phyloP scores from a whole-genome alignment of 35 echinoderm and acorn worm species.

The Patiria miniata region DNA sequence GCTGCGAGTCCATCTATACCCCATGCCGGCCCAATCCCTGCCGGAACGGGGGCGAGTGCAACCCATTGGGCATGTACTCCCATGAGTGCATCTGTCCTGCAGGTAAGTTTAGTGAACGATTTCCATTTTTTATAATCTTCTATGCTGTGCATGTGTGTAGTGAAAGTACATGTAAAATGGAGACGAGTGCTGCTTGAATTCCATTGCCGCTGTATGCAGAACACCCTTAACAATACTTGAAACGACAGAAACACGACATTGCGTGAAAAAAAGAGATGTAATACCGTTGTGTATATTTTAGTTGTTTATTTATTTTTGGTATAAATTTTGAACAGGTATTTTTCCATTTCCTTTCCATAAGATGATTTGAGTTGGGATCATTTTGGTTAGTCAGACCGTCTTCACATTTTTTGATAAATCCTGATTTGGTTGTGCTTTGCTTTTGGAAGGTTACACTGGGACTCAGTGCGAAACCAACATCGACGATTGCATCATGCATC shows the following conservation, averaged over 20 bases:
- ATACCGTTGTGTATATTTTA: too few relatives aligned
- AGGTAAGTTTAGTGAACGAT: too few relatives aligned
- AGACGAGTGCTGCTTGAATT: too few relatives aligned
- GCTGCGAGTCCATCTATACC: not conserved
- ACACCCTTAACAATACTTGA: too few relatives aligned
- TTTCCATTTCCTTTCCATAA: not conserved
- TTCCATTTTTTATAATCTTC: too few relatives aligned
- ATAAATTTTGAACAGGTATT: too few relatives aligned
- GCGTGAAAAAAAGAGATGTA: too few relatives aligned
- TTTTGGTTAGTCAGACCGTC: not conserved
- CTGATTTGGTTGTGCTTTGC: not conserved
- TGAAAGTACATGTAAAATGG: too few relatives aligned
- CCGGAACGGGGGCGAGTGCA: conserved; percentile 28
- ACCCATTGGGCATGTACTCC: conserved; percentile 4
- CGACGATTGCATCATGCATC: conserved; percentile 72
- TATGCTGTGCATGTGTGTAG: too few relatives aligned
- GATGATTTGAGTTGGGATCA: not conserved
- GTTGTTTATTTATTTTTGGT: too few relatives aligned
- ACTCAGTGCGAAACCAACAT: conserved; percentile 60
- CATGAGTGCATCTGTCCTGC: conserved; percentile 15
- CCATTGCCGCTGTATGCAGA: too few relatives aligned
- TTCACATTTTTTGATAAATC: not conserved
- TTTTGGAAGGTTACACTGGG: conserved; percentile 58
- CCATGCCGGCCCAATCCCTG: conserved; percentile 45
- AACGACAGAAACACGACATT: too few relatives aligned